These are phyloP conservation scores for Cephus rjabovi DNA, from an alignment of 2,888 invertebrate genomes.

Conservation along the genomic window DNA sequence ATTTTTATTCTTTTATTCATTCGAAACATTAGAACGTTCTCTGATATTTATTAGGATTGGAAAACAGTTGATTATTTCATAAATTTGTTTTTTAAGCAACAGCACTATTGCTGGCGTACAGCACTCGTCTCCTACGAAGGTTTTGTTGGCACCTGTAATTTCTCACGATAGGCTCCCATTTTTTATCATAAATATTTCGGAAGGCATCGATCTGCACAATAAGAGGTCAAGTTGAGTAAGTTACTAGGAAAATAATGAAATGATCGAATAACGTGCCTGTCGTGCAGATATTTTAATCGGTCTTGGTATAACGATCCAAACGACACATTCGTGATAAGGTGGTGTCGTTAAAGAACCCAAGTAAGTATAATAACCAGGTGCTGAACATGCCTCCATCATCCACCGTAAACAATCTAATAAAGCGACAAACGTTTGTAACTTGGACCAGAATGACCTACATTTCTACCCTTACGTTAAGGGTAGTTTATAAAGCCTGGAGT, in stretches of 20 bases:
- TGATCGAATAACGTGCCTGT: constrained; percentile 36
- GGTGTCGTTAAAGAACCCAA: constrained; percentile 47
- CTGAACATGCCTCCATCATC: constrained; percentile 36
- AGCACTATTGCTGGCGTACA: constrained; percentile 59
- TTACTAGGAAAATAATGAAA: not conserved
- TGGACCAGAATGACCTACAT: not conserved
- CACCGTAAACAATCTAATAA: constrained; percentile 39
- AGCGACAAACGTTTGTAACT: not conserved
- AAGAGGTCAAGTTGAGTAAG: not conserved
- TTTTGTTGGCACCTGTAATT: constrained; percentile 71
- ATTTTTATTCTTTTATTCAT: not conserved
- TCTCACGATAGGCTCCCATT: constrained; percentile 66
- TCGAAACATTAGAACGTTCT: not conserved
- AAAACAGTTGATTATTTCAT: not conserved
- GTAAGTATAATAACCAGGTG: constrained; percentile 50
- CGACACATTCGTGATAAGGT: constrained; percentile 50
- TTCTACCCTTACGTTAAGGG: not conserved
- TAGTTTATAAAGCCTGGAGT: not conserved
- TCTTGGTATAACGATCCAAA: constrained; percentile 48
- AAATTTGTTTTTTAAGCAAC: constrained; percentile 9
- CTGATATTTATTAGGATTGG: not conserved
- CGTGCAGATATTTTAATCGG: constrained; percentile 44
- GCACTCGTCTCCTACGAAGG: constrained; percentile 66
- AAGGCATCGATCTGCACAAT: constrained; percentile 70
- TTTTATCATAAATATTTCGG: constrained; percentile 68